Base-by-base conservation (phyloP, 1,140 invertebrate species). In the Papilio polytes region DNA sequence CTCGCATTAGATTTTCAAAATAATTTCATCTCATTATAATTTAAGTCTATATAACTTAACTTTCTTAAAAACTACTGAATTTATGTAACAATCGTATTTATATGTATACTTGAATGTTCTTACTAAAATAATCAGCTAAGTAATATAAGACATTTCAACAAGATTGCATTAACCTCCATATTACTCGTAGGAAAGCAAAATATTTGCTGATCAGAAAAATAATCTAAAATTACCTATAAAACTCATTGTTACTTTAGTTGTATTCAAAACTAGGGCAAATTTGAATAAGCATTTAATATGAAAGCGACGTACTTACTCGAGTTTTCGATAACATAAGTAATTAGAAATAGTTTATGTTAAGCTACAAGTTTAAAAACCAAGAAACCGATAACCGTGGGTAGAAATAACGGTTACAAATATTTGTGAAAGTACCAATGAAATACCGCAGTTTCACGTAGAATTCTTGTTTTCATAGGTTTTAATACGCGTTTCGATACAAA, bases 391-490 rank as follows among this genome's bases (percentile, higher is more conserved):
- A 76, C 46, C 74, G 20, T 76, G 46, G 22, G 46, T 46, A 76
- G 41, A 46, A 59, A 81, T 82, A 81, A 82, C 81, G 77, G 81
- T 82, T 44, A 63, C 3, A 79, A 46, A 80, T 83, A 81, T 53
- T 51, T 82, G 72, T 53, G 81, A 74, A 48, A 76, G 74, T 76
- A 13, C n/a, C 72, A 36, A 46, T 53, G 20, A 31, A 48, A 41
- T 48, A 20, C 20, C n/a, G 46, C 22, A 48, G 44, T 22, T 26
- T 26, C 59, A 66, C 59, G 10, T 66, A 13, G 22, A 66, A 15
- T 31, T 63, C 13, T 31, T 36, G 22, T 70, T 31, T 70, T 70
- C 63, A 31, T 31, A 1, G 3, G 15, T 70, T 66, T 66, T 70
- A 31, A 70, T 18, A 70, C 26, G 36, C 1, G 26, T 31, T 70